phyloP scores from a whole-genome alignment of 2,888 invertebrate species.

The Stenodema calcarata region DNA sequence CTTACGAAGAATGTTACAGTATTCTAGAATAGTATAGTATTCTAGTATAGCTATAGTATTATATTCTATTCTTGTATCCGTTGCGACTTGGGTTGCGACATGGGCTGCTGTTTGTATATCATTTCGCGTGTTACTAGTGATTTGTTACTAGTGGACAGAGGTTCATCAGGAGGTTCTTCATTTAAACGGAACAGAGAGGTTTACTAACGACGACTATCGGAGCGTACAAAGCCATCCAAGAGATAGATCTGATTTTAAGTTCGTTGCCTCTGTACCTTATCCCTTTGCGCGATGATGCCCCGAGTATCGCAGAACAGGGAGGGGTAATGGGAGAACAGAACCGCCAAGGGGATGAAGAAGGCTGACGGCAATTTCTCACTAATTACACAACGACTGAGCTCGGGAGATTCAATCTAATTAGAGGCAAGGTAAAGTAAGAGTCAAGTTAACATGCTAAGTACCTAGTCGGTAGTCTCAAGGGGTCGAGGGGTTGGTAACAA shows the following conservation, averaged over 20 bases:
- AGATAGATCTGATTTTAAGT: neutral
- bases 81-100: no score
- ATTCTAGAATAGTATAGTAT: no score
- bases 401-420: conserved; percentile 47
- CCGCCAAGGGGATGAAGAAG: neutral
- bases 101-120: no score
- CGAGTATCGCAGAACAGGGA: neutral
- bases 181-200: no score
- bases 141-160: no score
- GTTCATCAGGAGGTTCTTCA: no score
- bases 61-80: no score
- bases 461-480: conserved; percentile 38
- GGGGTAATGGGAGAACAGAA: neutral
- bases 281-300: neutral
- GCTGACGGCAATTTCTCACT: conserved; percentile 45
- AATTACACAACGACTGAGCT: conserved; percentile 46
- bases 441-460: conserved; percentile 51
- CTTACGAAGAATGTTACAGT: no score
- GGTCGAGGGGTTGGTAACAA: conserved; percentile 46
- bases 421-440: conserved; percentile 50
- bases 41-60: no score
- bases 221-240: neutral
- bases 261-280: neutral
- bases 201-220: no score
- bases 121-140: no score